Conservation (phyloP, 2,113 vertebrate genomes). For the Pelodiscus sinensis region DNA sequence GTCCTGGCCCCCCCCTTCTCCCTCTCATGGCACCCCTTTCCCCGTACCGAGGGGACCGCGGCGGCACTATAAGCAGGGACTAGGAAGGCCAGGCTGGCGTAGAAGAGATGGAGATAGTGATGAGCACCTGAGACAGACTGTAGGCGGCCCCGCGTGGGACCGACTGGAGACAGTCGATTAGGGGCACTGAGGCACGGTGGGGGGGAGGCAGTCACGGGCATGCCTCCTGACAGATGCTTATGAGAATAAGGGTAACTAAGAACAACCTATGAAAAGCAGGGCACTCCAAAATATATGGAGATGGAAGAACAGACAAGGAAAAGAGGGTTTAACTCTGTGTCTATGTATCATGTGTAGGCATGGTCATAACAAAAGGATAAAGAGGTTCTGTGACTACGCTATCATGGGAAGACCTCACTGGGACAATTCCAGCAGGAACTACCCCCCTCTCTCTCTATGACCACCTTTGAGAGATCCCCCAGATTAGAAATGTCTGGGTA, state of each 20-base stretch:
- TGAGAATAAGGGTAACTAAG: not conserved
- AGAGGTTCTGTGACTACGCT: not conserved
- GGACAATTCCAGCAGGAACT: not conserved
- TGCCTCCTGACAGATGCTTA: too few relatives aligned
- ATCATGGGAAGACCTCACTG: not conserved
- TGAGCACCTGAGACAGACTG: too few relatives aligned
- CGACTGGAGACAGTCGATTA: too few relatives aligned
- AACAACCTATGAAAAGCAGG: not conserved
- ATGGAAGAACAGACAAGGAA: not conserved
- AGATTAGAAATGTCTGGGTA: not conserved
- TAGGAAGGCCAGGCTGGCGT: too few relatives aligned
- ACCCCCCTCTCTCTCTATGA: not conserved
- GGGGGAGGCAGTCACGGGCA: too few relatives aligned
- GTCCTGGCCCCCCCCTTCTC: too few relatives aligned
- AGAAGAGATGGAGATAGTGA: too few relatives aligned
- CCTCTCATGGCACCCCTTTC: too few relatives aligned
- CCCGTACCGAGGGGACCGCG: too few relatives aligned
- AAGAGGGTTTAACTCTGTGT: not conserved
- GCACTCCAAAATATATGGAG: not conserved
- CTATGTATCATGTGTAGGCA: not conserved
- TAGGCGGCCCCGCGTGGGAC: too few relatives aligned
- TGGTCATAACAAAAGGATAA: not conserved
- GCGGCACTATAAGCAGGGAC: too few relatives aligned
- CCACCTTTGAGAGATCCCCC: not conserved
- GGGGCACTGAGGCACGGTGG: too few relatives aligned